phyloP scores from a whole-genome alignment of 2,888 invertebrate genomes.

The Listrodromus nycthemerus region DNA sequence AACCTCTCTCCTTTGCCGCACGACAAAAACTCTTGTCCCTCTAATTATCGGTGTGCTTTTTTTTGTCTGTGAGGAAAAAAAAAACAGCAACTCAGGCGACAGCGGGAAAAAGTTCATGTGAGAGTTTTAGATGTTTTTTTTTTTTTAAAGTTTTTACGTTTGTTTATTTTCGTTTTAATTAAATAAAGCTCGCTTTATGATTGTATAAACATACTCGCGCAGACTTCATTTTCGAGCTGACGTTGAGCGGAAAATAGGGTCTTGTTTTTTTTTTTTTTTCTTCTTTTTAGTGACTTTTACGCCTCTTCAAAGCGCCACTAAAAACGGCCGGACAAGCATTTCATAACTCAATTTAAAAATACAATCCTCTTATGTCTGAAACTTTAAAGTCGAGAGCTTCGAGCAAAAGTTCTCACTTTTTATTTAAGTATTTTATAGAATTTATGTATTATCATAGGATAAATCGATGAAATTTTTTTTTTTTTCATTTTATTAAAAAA shows the following conservation, averaged over 20 bases:
- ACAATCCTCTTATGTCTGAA: background rate
- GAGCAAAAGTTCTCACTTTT: background rate
- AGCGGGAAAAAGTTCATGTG: background rate
- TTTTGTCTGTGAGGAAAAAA: conserved; percentile 17
- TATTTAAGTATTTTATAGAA: background rate
- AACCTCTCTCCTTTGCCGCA: background rate
- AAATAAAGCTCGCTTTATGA: background rate
- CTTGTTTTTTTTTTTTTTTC: background rate
- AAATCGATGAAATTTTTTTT: background rate
- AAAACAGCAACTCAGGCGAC: conserved; percentile 17
- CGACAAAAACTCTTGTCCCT: conserved; percentile 34
- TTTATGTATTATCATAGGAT: background rate
- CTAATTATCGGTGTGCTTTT: conserved; percentile 54
- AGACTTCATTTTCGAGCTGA: background rate
- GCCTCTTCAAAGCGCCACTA: conserved; percentile 1
- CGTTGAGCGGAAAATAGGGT: background rate
- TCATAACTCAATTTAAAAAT: conserved; percentile 5
- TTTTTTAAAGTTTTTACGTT: background rate
- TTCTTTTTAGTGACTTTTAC: background rate
- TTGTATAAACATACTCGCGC: background rate
- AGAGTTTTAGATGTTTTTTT: background rate
- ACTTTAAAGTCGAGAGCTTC: background rate
- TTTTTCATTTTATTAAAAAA: background rate
- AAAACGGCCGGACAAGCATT: background rate
- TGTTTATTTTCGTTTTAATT: background rate